Conservation (phyloP, 2,888 invertebrate species). For the Epistrophe grossulariae region DNA sequence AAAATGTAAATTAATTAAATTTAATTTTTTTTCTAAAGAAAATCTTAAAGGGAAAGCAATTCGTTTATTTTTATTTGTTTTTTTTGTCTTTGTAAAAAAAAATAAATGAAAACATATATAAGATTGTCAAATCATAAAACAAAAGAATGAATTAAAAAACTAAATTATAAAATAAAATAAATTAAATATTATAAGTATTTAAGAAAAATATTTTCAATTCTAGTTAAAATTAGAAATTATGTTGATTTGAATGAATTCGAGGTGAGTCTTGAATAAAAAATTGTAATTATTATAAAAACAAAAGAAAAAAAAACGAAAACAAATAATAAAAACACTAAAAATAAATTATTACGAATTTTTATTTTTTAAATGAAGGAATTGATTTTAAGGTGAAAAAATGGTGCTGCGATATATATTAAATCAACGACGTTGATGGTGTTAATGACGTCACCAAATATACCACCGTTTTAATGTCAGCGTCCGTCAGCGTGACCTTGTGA, state of each 20-base stretch:
- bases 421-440: too few relatives aligned
- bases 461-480: too few relatives aligned
- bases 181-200: slow-evolving; percentile 59
- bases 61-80: slow-evolving; percentile 69
- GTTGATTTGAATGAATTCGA: slow-evolving; percentile 60
- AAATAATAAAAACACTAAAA: slow-evolving; percentile 58
- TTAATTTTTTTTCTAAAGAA: slow-evolving; percentile 23
- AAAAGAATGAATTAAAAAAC: slow-evolving; percentile 55
- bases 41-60: slow-evolving; percentile 36
- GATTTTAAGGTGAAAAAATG: not conserved
- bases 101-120: slow-evolving; percentile 62
- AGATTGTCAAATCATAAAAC: slow-evolving; percentile 61
- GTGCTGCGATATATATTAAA: too few relatives aligned
- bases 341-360: slow-evolving; percentile 16
- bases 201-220: slow-evolving; percentile 68
- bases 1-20: slow-evolving; percentile 60
- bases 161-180: slow-evolving; percentile 72
- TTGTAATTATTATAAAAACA: slow-evolving; percentile 64
- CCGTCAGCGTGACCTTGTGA: too few relatives aligned
- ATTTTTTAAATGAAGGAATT: not conserved
- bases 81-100: slow-evolving; percentile 76
- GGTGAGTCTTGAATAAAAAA: slow-evolving; percentile 53
- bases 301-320: slow-evolving; percentile 50
- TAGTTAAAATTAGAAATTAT: slow-evolving; percentile 69
- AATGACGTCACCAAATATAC: too few relatives aligned